Evolutionary conservation across 2,888 invertebrate genomes (phyloP), one percentile per base, ranked within the genome.

Genomic region (Carabus problematicus): DNA sequence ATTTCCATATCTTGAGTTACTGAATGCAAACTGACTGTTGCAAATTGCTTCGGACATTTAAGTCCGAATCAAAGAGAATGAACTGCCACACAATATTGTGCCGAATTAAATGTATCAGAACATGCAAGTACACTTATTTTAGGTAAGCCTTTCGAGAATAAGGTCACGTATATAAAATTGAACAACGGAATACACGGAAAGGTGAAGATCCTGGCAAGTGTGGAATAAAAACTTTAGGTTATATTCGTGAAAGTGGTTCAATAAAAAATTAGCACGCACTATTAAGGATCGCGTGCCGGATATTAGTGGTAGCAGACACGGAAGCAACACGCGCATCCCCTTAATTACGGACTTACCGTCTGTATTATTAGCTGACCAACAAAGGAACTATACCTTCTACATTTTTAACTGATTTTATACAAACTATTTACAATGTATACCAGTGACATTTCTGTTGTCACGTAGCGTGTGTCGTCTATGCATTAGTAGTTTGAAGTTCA

Each of bases 1-100:
- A 77, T 77, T 76, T 77, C 74, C 77, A 77, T 76, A 77, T 75
- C 75, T 76, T 76, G 75, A 79, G 79, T 79, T 79, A 79, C 76
- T 75, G 76, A 76, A 77, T 76, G 76, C 75, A 75, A 75, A 74
- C 75, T 75, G 77, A 79, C 79, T 79, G 77, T 75, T 9, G 16
- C 41, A 62, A 59, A 52, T 16, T 52, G 12, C 8, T 52, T 52
- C 1, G 16, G 16, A 52, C 9, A 16, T 52, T 14, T 52, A 14
- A 52, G 16, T 4, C 14, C 2, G 45, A 4, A 45, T 45, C 29
- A 29, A 29, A 29, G 29, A 6, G 29, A 29, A 2, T 29, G 29
- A 29, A 29, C 6, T 3, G 3, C 29, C 7, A 45, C 7, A 45
- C 7, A 45, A 45, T 45, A 45, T 3, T 45, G n/a, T n/a, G 12